Conservation (phyloP, 2,888 invertebrate species). For the Glaucopsyche alexis region DNA sequence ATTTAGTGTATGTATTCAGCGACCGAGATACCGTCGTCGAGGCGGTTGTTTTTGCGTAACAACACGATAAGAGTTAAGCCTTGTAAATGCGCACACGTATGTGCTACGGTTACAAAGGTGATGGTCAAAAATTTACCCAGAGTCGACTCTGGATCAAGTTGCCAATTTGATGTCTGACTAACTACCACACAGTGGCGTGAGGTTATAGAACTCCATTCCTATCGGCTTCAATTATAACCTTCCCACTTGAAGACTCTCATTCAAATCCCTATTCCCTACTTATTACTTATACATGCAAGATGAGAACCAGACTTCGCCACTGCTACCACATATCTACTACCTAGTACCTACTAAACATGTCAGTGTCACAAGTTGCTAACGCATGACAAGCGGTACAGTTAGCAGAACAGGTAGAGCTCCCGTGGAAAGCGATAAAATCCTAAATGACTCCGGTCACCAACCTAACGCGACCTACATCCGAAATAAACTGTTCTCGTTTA, state of each 20-base stretch:
- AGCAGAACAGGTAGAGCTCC: constrained; percentile 35
- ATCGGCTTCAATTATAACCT: too few species aligned
- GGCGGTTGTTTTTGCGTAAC: constrained; percentile 53
- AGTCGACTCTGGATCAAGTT: too few species aligned
- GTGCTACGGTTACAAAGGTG: neutral
- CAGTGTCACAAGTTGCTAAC: neutral
- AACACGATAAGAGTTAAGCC: constrained; percentile 38
- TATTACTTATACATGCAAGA: too few species aligned
- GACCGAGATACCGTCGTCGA: constrained; percentile 51
- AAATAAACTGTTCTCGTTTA: constrained; percentile 39
- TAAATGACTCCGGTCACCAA: constrained; percentile 45
- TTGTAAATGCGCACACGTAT: constrained; percentile 18
- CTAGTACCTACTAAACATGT: neutral
- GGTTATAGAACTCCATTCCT: too few species aligned
- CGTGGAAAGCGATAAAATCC: constrained; percentile 44
- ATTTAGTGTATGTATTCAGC: constrained; percentile 39
- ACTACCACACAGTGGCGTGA: too few species aligned
- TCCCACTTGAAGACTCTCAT: too few species aligned
- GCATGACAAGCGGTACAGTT: constrained; percentile 14
- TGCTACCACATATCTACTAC: neutral
- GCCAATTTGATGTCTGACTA: too few species aligned
- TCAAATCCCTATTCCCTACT: too few species aligned
- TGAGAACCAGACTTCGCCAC: too few species aligned
- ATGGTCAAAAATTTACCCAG: neutral
- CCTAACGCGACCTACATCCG: constrained; percentile 48